These are phyloP conservation scores for Drosophila repleta DNA, from an alignment of 1,140 invertebrate species.

Conservation along the genomic window DNA sequence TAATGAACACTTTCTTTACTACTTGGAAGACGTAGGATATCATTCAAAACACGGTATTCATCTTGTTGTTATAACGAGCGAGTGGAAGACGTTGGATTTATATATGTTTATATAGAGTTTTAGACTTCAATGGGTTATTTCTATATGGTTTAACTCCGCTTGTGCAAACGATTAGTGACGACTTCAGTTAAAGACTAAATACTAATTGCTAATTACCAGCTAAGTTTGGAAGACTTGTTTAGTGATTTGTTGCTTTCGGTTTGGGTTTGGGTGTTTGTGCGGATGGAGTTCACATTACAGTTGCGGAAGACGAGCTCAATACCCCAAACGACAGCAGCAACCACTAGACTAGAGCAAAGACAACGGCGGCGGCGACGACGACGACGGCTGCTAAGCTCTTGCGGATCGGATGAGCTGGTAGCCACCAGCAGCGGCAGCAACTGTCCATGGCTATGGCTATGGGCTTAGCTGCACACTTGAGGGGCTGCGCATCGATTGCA, in stretches of 20 bases:
- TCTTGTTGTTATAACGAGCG: slow-evolving; percentile 8
- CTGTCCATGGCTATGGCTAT: slow-evolving; percentile 3
- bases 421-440: slow-evolving; percentile 21
- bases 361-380: slow-evolving; percentile 13
- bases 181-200: slow-evolving; percentile 46
- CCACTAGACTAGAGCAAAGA: slow-evolving; percentile 54
- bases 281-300: slow-evolving; percentile 39
- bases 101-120: slow-evolving; percentile 12
- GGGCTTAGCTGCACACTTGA: slow-evolving; percentile 53
- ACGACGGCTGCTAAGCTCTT: slow-evolving; percentile 23
- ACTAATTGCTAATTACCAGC: slow-evolving; percentile 60
- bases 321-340: slow-evolving; percentile 52
- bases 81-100: slow-evolving; percentile 63
- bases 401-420: slow-evolving; percentile 30
- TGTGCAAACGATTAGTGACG: slow-evolving; percentile 13
- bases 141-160: slow-evolving; percentile 45
- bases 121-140: background rate
- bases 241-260: slow-evolving; percentile 82
- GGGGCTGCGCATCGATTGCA: slow-evolving; percentile 44
- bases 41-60: no score
- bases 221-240: slow-evolving; percentile 81
- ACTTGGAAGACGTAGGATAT: slow-evolving; percentile 73
- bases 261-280: slow-evolving; percentile 18
- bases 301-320: slow-evolving; percentile 19
- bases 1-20: slow-evolving; percentile 16